Conservation (phyloP, 2,797 vertebrate genomes). For the Pipistrellus pipistrellus region DNA sequence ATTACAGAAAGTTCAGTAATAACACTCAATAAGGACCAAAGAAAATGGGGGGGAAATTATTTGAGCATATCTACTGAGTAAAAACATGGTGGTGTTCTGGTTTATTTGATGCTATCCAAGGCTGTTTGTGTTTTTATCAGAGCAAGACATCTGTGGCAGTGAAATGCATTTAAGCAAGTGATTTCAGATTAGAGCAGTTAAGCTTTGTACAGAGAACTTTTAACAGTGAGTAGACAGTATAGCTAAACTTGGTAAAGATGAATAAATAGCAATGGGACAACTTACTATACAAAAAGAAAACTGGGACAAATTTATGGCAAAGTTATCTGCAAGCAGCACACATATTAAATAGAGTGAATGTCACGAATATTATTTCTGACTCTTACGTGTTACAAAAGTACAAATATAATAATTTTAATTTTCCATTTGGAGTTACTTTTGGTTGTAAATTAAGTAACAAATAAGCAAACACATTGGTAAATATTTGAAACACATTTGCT, state of each 20-base stretch:
- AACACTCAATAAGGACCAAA: neutral
- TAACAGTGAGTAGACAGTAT: neutral
- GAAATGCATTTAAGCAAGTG: neutral
- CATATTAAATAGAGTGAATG: neutral
- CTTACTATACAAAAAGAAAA: slow-evolving; percentile 54
- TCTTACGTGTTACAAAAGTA: slow-evolving; percentile 12
- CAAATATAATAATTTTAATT: slow-evolving; percentile 11
- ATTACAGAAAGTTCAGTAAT: neutral
- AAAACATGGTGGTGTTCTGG: neutral
- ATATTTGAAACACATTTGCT: neutral
- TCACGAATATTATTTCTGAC: neutral
- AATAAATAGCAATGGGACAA: neutral
- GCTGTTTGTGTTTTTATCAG: neutral
- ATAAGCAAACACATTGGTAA: neutral
- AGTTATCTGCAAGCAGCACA: neutral
- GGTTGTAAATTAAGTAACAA: neutral
- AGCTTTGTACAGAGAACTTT: neutral
- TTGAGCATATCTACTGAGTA: neutral
- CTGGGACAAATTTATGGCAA: neutral
- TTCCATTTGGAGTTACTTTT: slow-evolving; percentile 12
- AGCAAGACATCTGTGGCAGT: neutral
- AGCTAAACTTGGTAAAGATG: slow-evolving; percentile 16
- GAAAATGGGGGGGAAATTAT: neutral
- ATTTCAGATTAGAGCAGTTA: slow-evolving; percentile 2
- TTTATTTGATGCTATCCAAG: neutral